A percentile compares a stretch with the other conserved stretches of the same genome.
These are phyloP conservation scores for Agrochola litura DNA, from an alignment of 2,888 invertebrate species.

Conservation along the genomic window DNA sequence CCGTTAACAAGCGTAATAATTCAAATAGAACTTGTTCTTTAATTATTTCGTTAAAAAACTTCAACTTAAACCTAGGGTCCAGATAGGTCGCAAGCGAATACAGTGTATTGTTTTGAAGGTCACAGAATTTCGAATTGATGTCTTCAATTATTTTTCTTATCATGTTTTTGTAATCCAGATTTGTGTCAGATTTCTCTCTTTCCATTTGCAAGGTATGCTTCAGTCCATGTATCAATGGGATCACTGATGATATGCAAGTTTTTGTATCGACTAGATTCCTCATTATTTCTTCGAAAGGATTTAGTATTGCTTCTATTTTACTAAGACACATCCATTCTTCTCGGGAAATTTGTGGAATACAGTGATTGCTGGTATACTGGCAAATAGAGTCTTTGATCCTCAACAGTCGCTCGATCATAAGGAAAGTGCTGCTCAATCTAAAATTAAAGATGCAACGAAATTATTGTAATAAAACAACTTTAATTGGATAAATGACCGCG, in stretches of 20 bases:
- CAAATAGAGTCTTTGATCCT: constrained; percentile 25
- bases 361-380: constrained; percentile 15
- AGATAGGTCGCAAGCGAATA: constrained; percentile 27
- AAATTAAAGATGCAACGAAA: neutral
- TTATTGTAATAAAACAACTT: neutral
- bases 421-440: constrained; percentile 26
- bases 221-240: constrained; percentile 19
- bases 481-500: neutral
- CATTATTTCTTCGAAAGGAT: constrained; percentile 34
- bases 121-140: constrained; percentile 27
- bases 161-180: neutral
- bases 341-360: constrained; percentile 15
- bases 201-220: constrained; percentile 22
- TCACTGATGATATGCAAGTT: constrained; percentile 32
- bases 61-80: constrained; percentile 26
- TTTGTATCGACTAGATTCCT: neutral
- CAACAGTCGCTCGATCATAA: constrained; percentile 28
- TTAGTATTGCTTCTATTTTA: constrained; percentile 20
- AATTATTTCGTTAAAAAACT: constrained; percentile 26
- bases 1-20: constrained; percentile 20
- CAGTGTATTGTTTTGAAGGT: constrained; percentile 19
- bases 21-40: constrained; percentile 28
- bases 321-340: constrained; percentile 15
- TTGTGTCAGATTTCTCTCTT: constrained; percentile 14
- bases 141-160: constrained; percentile 19